A percentile compares a stretch with the other conserved stretches of the same genome.
phyloP scores from a whole-genome alignment of 2,888 invertebrate genomes.

The Nasonovia ribisnigri region DNA sequence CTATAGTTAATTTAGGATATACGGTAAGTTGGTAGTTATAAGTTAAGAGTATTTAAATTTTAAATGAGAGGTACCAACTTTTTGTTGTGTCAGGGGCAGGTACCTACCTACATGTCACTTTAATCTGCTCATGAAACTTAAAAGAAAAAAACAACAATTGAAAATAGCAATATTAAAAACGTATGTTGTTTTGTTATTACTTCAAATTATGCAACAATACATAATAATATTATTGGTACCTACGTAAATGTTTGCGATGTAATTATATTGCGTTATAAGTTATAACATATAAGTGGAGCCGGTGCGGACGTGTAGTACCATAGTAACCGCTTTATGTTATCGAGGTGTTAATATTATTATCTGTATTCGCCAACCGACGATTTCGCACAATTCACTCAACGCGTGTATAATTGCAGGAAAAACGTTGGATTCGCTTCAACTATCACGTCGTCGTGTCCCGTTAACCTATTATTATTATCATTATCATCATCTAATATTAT shows the following conservation, averaged over 20 bases:
- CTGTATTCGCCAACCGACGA: slow-evolving; percentile 31
- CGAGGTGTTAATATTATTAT: not conserved
- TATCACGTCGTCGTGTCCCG: not conserved
- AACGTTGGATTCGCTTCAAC: slow-evolving; percentile 45
- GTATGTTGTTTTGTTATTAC: not conserved
- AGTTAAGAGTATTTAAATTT: too few species aligned
- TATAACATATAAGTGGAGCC: not conserved
- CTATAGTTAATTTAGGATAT: not conserved
- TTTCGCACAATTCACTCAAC: slow-evolving; percentile 48
- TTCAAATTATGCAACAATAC: not conserved
- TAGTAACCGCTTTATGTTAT: not conserved
- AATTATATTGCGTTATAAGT: not conserved
- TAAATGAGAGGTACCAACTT: too few species aligned
- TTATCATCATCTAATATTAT: not conserved
- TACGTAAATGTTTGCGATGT: not conserved
- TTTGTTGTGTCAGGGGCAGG: too few species aligned
- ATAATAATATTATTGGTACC: not conserved
- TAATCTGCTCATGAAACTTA: not conserved
- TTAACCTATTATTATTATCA: slow-evolving; percentile 5
- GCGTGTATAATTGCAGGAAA: slow-evolving; percentile 36
- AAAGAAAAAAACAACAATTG: not conserved
- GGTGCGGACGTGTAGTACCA: not conserved
- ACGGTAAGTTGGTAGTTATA: not conserved
- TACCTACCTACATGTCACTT: not conserved
- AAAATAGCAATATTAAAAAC: too few species aligned